phyloP scores from a whole-genome alignment of 53 echinoderm and acorn worm species.

The Temnopleurus reevesii region DNA sequence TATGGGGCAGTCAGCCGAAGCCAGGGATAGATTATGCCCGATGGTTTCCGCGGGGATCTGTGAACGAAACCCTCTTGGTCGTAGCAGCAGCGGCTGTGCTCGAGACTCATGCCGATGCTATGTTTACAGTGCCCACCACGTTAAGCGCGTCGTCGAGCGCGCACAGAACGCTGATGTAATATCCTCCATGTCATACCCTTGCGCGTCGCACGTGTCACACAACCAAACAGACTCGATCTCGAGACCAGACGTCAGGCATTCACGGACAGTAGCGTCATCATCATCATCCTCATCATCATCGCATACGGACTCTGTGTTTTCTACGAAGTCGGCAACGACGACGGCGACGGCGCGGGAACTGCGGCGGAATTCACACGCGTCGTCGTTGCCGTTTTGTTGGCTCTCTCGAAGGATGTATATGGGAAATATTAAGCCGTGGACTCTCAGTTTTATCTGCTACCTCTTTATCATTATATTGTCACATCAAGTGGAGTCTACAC shows the following conservation, averaged over 20 bases:
- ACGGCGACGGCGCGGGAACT: neutral
- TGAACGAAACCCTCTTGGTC: neutral
- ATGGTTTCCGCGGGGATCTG: neutral
- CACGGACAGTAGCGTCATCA: neutral
- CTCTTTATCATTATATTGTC: conserved; percentile 29
- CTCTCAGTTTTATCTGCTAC: conserved; percentile 32
- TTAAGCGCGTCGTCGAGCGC: neutral
- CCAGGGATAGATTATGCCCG: conserved; percentile 17
- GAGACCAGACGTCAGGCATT: neutral
- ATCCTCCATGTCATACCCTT: neutral
- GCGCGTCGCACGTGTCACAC: conserved; percentile 24
- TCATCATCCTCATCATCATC: neutral
- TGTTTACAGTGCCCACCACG: neutral
- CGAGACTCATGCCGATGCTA: conserved; percentile 3
- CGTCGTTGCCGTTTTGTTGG: conserved; percentile 23
- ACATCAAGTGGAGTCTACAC: conserved; percentile 29
- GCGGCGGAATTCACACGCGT: conserved; percentile 8
- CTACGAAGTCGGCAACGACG: neutral
- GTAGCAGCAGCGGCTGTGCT: neutral
- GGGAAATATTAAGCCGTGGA: conserved; percentile 60
- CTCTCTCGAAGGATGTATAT: conserved; percentile 50
- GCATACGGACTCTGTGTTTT: conserved; percentile 32
- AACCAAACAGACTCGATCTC: conserved; percentile 36
- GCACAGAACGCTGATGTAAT: neutral
- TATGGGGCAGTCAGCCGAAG: conserved; percentile 33